Base-by-base conservation (phyloP, 1,140 invertebrate species). In the Saxidomus purpurata region DNA sequence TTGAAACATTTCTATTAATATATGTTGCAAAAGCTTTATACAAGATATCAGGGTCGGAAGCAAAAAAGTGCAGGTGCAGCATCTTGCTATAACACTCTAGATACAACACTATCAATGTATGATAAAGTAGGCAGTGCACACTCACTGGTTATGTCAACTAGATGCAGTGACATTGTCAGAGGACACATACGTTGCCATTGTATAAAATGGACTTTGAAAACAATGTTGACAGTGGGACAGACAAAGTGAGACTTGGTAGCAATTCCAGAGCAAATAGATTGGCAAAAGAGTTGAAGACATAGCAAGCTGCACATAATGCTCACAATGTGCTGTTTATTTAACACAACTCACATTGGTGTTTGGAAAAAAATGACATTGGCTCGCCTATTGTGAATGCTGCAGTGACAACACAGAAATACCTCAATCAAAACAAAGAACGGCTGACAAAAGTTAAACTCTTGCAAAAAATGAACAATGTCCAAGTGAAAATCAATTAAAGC, bases 341-440 rank as follows among this genome's bases (percentile, higher is more conserved):
- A 40, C 76, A 36, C n/a, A 40, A 49, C 3, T 79, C n/a, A 25
- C 49, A 22, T 22, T 79, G 13, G n/a, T 15, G 3, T 63, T 49
- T 82, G n/a, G 52, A 40, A 34, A 79, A 52, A 36, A 79, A 79
- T 34, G 34, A 52, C 43, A 79, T 79, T 34, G 76, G 52, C n/a
- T 47, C 52, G 22, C 22, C 76, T 17, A 11, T 55, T 2, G 40
- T 79, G 25, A 79, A 79, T 0, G 15, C 40, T 8, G 28, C 76
- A 2, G 52, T 79, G 1, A 6, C 11, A 3, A 4, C 25, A n/a
- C 47, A 52, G 6, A 79, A 49, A 28, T 8, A 31, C 11, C 31
- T 79, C 1, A 79, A 79, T 15, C 0, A 49, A 15, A 43, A 6
- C 31, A 47, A 79, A 79, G 36, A 34, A 79, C 15, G 52, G 76